phyloP scores from a whole-genome alignment of 1,140 invertebrate species.

The Drosophila teissieri region DNA sequence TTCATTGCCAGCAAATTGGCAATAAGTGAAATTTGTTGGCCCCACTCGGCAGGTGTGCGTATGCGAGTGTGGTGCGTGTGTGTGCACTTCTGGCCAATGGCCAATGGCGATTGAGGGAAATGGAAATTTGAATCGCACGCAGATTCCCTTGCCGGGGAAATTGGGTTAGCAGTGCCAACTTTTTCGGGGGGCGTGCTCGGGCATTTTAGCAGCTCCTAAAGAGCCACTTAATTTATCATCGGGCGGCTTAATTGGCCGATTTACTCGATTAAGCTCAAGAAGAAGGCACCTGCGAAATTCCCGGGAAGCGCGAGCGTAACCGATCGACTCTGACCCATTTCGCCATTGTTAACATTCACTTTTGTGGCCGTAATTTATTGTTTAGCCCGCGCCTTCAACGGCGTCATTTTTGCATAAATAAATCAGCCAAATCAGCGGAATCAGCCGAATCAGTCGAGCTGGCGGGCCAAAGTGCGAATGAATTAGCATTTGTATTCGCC shows the following conservation, averaged over 20 bases:
- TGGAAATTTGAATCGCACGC: slow-evolving; percentile 50
- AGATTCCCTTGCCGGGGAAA: slow-evolving; percentile 36
- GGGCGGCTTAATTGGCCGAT: slow-evolving; percentile 34
- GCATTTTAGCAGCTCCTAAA: slow-evolving; percentile 41
- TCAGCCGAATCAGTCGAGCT: slow-evolving; percentile 23
- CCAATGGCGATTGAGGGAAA: slow-evolving; percentile 18
- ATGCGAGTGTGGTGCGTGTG: background rate
- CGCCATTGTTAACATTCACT: slow-evolving; percentile 45
- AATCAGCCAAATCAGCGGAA: slow-evolving; percentile 42
- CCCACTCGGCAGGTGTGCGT: slow-evolving; percentile 67
- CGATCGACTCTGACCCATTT: slow-evolving; percentile 49
- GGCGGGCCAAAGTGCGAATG: slow-evolving; percentile 66
- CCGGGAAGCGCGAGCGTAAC: slow-evolving; percentile 1
- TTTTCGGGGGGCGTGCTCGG: slow-evolving; percentile 17
- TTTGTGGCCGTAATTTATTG: slow-evolving; percentile 52
- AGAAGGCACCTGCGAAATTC: slow-evolving; percentile 27
- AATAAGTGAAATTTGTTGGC: slow-evolving; percentile 82
- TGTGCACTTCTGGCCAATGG: too few species aligned
- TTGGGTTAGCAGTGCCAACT: slow-evolving; percentile 55
- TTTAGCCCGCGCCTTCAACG: slow-evolving; percentile 7
- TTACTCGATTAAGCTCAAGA: background rate
- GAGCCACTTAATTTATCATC: slow-evolving; percentile 55
- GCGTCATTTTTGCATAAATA: slow-evolving; percentile 62
- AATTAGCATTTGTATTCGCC: slow-evolving; percentile 72
- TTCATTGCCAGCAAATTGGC: slow-evolving; percentile 81